phyloP scores from a whole-genome alignment of 2,113 vertebrate genomes.

The Melanerpes aurifrons region DNA sequence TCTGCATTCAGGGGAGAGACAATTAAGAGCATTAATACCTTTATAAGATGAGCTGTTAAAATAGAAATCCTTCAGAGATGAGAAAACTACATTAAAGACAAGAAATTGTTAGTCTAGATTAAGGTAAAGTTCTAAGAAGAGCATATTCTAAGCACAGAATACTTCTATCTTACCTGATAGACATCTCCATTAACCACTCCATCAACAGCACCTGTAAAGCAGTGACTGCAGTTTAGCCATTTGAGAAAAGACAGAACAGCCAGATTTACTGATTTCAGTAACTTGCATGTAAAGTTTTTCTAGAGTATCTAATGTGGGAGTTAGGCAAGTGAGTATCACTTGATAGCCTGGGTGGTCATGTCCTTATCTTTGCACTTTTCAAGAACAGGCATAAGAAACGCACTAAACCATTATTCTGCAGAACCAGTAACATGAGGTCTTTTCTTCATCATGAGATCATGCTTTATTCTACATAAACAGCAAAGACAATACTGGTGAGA shows the following conservation, averaged over 20 bases:
- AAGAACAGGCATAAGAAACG: not conserved
- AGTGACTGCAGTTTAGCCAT: conserved; percentile 51
- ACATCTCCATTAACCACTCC: conserved; percentile 86
- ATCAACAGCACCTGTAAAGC: conserved; percentile 80
- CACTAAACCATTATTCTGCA: not conserved
- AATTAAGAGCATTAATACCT: not conserved
- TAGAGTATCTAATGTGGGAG: not conserved
- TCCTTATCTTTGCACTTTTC: not conserved
- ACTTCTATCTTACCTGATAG: conserved; percentile 76
- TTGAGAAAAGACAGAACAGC: not conserved
- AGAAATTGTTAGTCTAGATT: not conserved
- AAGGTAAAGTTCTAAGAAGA: not conserved
- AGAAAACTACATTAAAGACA: not conserved
- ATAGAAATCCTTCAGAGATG: not conserved
- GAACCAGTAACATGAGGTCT: not conserved
- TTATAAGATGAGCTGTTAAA: not conserved
- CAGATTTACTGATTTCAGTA: not conserved
- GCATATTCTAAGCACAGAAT: not conserved
- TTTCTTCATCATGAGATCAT: not conserved
- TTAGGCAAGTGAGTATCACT: not conserved
- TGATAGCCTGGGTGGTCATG: not conserved
- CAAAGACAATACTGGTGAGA: not conserved
- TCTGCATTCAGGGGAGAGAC: not conserved
- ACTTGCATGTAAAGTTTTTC: not conserved
- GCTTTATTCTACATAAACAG: not conserved